Base-by-base conservation (phyloP, 1,140 invertebrate genomes). In the Tribolium madens region DNA sequence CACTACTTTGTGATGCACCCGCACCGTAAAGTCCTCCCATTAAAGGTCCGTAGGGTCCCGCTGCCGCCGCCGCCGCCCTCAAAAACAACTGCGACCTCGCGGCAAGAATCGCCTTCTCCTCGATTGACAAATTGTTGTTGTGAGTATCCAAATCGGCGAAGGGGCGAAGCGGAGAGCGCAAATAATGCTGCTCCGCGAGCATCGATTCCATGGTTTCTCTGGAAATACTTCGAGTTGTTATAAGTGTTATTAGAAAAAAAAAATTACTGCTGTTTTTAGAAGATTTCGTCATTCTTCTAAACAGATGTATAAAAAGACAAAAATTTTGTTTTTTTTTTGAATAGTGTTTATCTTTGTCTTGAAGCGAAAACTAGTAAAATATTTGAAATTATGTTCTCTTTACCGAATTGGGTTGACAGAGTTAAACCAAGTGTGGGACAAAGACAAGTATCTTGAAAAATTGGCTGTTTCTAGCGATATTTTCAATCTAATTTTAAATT, bases 121-220 rank as follows among this genome's bases (percentile, higher is more conserved):
- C 93, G 14, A 93, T 82, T 5, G 91, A 93, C 21, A 94, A 87
- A 76, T 93, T 93, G 80, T 91, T 88, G 85, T 91, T 88, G 85
- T 92, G 90, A 87, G 76, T 81, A 36, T 94, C 92, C 83, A 93
- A 87, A 75, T 93, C 92, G 18, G 79, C 82, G 84, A 93, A 94
- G 1, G 92, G 91, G 36, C 92, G 89, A 46, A 93, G 87, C 0
- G 92, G 92, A 73, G 92, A 92, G 53, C 92, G 90, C 74, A 93
- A 85, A 76, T 93, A 91, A 76, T 93, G 92, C 84, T 93, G 92
- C 83, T 94, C 93, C 10, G 92, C 92, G 75, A 94, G 82, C 92
- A 94, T 93, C 10, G 92, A 93, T 84, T 94, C 92, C 93, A 94
- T 94, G 17, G 92, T 94, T 85, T 94, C 93, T 86, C 93, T 94